Percentiles rank a stretch among this genome's conserved stretches.
Evolutionary conservation across 1,140 invertebrate species (phyloP).

Genomic region (Magallana ariakensis): DNA sequence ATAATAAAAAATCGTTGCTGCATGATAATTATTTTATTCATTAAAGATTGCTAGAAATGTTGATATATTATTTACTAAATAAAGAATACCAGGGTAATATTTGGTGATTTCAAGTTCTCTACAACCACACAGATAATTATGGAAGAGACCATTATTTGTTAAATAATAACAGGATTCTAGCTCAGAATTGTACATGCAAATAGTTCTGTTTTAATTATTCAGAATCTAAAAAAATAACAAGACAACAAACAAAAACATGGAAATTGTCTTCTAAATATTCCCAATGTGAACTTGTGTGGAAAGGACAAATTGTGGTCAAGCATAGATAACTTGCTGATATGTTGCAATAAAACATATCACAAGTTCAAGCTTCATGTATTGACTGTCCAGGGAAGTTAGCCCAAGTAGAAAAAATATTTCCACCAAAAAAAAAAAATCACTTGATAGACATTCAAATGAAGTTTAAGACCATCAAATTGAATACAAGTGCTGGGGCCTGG

Average conservation of each 20-base stretch:
- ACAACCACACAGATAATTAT: background rate
- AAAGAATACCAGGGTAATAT: too few species aligned
- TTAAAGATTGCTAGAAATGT: too few species aligned
- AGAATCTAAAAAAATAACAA: background rate
- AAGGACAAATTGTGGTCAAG: conserved; percentile 32
- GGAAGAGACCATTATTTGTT: too few species aligned
- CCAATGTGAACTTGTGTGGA: conserved; percentile 9
- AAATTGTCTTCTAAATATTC: background rate
- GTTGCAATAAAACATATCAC: conserved; percentile 23
- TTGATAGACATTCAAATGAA: conserved; percentile 36
- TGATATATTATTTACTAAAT: too few species aligned
- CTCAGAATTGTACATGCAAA: background rate
- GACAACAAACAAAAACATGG: background rate
- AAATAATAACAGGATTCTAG: too few species aligned
- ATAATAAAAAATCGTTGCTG: too few species aligned
- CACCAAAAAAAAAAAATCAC: conserved; percentile 22
- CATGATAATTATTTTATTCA: too few species aligned
- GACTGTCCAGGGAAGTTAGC: conserved; percentile 12
- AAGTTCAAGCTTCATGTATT: background rate
- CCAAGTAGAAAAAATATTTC: background rate
- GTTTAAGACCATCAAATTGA: conserved; percentile 36
- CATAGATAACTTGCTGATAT: conserved; percentile 24
- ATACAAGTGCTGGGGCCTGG: conserved; percentile 9
- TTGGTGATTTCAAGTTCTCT: background rate
- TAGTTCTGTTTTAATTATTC: conserved; percentile 9